These are phyloP conservation scores for Alviniconcha marisindica DNA, from an alignment of 1,140 invertebrate genomes.

Conservation along the genomic window DNA sequence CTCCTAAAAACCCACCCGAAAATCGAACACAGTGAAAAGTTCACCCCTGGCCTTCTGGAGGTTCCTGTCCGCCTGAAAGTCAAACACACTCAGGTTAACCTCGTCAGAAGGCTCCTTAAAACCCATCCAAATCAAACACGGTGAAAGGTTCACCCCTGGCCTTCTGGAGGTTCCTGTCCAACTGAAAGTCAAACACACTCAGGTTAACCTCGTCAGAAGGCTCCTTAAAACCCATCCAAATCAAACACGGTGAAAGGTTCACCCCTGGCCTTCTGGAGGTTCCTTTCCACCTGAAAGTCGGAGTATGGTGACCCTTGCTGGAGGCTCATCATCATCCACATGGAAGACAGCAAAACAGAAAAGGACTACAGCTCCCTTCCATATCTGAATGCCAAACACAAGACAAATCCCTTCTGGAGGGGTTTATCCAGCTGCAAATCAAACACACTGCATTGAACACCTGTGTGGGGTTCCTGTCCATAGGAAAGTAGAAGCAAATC, in stretches of 20 bases:
- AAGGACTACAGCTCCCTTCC: no score
- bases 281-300: not conserved
- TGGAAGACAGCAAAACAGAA: constrained; percentile 38
- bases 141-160: constrained; percentile 30
- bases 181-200: constrained; percentile 6
- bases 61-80: not conserved
- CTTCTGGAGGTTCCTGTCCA: no score
- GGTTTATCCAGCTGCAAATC: no score
- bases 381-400: no score
- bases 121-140: constrained; percentile 50
- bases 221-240: constrained; percentile 59
- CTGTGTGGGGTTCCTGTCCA: no score
- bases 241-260: constrained; percentile 35
- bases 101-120: no score
- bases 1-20: constrained; percentile 57
- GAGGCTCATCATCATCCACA: no score
- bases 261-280: no score
- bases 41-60: no score
- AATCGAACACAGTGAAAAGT: constrained; percentile 41
- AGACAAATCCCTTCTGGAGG: no score
- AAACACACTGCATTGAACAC: not conserved
- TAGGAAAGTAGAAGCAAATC: no score
- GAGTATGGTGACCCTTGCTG: not conserved
- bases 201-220: not conserved
- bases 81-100: not conserved